phyloP scores from a whole-genome alignment of 1,140 invertebrate genomes.

The Lepeophtheirus salmonis region DNA sequence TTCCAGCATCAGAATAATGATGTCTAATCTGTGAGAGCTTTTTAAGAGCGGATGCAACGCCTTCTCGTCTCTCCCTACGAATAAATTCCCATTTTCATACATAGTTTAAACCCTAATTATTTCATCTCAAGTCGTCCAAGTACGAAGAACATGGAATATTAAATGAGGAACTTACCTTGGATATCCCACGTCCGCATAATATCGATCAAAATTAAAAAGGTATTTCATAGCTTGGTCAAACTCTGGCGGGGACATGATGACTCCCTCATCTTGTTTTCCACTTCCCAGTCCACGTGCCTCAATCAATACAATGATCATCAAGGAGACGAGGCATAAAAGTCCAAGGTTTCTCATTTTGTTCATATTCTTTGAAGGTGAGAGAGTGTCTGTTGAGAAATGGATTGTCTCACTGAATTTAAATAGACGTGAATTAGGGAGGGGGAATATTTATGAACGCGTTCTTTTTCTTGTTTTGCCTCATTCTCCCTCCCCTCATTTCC shows the following conservation, averaged over 20 bases:
- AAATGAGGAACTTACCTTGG: not conserved
- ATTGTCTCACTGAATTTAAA: too few species aligned
- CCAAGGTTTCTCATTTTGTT: too few species aligned
- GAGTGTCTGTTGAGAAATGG: too few species aligned
- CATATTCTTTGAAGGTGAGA: too few species aligned
- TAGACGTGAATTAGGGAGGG: too few species aligned
- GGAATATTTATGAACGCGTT: too few species aligned
- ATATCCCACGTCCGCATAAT: not conserved
- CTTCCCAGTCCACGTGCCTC: not conserved
- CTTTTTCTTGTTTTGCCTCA: too few species aligned
- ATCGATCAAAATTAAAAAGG: not conserved
- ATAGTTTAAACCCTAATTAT: too few species aligned
- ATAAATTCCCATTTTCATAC: too few species aligned
- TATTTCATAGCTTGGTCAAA: not conserved
- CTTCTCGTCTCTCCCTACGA: not conserved
- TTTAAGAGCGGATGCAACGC: not conserved
- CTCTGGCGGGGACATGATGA: too few species aligned
- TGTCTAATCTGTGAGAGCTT: slow-evolving; percentile 13
- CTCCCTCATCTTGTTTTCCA: not conserved
- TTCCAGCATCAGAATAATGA: slow-evolving; percentile 31
- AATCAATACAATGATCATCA: not conserved
- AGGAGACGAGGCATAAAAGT: too few species aligned
- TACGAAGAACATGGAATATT: not conserved
- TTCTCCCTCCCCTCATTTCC: too few species aligned
- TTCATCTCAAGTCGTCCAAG: not conserved